phyloP scores from a whole-genome alignment of 2,888 invertebrate genomes.

The Andrena haemorrhoa region DNA sequence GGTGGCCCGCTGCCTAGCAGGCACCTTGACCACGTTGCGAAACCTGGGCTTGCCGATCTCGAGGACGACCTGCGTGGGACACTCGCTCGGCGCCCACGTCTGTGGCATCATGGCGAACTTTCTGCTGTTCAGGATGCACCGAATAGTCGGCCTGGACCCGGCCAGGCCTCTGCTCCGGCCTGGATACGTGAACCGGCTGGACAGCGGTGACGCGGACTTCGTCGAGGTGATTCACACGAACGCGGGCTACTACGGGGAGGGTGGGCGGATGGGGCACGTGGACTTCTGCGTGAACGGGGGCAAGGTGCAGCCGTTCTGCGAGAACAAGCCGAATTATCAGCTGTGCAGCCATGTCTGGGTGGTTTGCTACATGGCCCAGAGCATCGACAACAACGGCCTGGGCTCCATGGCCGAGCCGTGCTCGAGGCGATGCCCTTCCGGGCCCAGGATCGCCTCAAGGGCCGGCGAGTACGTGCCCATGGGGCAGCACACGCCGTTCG shows the following conservation, averaged over 20 bases:
- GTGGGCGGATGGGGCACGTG: constrained; percentile 90
- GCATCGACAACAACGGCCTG: constrained; percentile 86
- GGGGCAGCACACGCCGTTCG: constrained; percentile 91
- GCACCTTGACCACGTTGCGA: constrained; percentile 88
- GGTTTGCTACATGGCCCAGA: constrained; percentile 92
- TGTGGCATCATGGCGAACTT: constrained; percentile 92
- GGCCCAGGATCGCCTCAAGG: constrained; percentile 86
- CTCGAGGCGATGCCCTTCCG: constrained; percentile 90
- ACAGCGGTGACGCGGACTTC: constrained; percentile 91
- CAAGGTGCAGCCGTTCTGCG: constrained; percentile 91
- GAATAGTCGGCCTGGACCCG: constrained; percentile 92
- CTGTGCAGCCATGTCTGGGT: constrained; percentile 93
- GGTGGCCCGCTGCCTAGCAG: constrained; percentile 90
- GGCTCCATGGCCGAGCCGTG: constrained; percentile 89
- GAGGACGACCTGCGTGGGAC: constrained; percentile 91
- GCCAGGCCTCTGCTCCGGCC: constrained; percentile 90
- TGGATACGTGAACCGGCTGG: constrained; percentile 88
- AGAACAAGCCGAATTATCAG: constrained; percentile 89
- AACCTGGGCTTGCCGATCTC: constrained; percentile 89
- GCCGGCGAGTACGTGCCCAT: constrained; percentile 88
- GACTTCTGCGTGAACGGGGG: constrained; percentile 94
- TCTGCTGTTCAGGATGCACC: constrained; percentile 90
- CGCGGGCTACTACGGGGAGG: constrained; percentile 92
- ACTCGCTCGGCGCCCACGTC: constrained; percentile 91
- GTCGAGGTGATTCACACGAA: constrained; percentile 93